A percentile compares a stretch with the other conserved stretches of the same genome.
These are phyloP conservation scores for Acipenser oxyrinchus DNA, from an alignment of 2,797 vertebrate species.

Conservation along the genomic window DNA sequence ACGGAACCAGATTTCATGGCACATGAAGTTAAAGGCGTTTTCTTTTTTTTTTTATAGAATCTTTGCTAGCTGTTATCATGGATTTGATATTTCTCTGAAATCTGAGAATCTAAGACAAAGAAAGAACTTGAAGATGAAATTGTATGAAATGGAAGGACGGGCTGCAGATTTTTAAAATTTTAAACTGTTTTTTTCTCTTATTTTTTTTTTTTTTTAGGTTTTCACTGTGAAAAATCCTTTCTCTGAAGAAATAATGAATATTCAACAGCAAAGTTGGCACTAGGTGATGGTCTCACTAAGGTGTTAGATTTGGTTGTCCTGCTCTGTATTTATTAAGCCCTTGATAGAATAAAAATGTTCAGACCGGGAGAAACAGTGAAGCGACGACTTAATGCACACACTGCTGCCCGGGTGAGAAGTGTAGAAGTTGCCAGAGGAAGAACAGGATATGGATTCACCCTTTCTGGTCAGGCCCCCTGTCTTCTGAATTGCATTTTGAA, in stretches of 20 bases:
- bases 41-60: too few species aligned
- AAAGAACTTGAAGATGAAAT: too few species aligned
- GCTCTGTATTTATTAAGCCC: constrained; percentile 35
- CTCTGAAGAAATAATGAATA: constrained; percentile 39
- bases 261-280: constrained; percentile 30
- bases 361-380: constrained; percentile 63
- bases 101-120: too few species aligned
- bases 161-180: too few species aligned
- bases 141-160: too few species aligned
- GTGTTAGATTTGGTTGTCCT: constrained; percentile 41
- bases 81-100: too few species aligned
- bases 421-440: constrained; percentile 90
- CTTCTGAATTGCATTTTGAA: constrained; percentile 84
- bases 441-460: constrained; percentile 88
- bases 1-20: too few species aligned
- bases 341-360: constrained; percentile 65
- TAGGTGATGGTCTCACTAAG: constrained; percentile 40
- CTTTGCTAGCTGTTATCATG: too few species aligned
- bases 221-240: constrained; percentile 16
- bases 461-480: constrained; percentile 89
- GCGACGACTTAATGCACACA: constrained; percentile 58
- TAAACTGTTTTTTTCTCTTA: not conserved
- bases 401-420: constrained; percentile 56
- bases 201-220: constrained; percentile 34
- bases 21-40: too few species aligned